Percentiles rank a stretch among this genome's conserved stretches.
Conservation (phyloP, 23 tunicate genomes). For the Styela plicata region DNA sequence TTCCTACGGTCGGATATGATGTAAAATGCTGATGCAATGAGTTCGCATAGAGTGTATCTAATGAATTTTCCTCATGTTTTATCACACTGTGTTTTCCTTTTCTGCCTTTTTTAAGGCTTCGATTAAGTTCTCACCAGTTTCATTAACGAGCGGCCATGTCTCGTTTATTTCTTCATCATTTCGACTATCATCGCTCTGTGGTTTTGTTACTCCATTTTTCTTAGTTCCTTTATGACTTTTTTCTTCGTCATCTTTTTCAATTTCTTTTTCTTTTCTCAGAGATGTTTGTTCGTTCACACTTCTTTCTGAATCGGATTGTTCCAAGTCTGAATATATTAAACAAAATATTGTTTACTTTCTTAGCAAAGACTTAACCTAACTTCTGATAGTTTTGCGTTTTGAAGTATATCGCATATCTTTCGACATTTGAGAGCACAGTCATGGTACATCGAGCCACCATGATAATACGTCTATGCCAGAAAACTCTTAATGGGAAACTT, state of each 20-base stretch:
- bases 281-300: background rate
- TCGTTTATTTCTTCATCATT: background rate
- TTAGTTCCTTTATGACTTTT: background rate
- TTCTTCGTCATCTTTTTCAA: background rate
- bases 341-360: too few species aligned
- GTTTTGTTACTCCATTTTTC: background rate
- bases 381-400: too few species aligned
- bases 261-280: background rate
- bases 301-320: background rate
- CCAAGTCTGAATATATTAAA: background rate
- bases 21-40: too few species aligned
- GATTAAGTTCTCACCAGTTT: background rate
- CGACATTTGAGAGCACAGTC: too few species aligned
- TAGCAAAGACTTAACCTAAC: too few species aligned
- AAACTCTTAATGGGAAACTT: too few species aligned
- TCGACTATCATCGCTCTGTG: background rate
- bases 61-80: too few species aligned
- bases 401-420: too few species aligned
- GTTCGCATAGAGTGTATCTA: too few species aligned
- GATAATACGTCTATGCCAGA: too few species aligned
- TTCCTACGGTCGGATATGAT: too few species aligned
- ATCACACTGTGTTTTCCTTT: background rate
- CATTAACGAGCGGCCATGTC: background rate
- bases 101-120: background rate
- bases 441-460: too few species aligned